Evolutionary conservation across 2,888 invertebrate genomes (phyloP), one percentile per base, ranked within the genome.

Genomic region (Melinaea marsaeus): DNA sequence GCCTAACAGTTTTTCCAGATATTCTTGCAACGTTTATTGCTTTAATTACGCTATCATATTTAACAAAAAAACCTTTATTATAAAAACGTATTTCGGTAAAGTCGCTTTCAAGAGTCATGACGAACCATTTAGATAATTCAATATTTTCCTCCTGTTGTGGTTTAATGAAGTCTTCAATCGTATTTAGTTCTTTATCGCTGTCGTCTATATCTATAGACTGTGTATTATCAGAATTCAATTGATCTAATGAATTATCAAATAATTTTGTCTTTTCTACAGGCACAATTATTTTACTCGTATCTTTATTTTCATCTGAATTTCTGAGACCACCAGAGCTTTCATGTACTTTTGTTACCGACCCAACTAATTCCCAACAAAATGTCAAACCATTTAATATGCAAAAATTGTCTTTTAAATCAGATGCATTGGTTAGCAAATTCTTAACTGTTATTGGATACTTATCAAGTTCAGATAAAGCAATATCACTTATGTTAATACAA

Each of bases 81-180:
- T 79, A 81, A 73, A 93, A 92, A 60, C 87, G 81, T 57, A 93
- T 83, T 74, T 91, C 91, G 22, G 76, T 79, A 75, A 93, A 92
- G 76, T 91, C 91, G 63, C 91, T 84, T 79, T 92, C 91, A 51
- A 93, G 69, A 55, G 81, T 90, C 80, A 93, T 86, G 65, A 92
- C 81, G 71, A 92, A 91, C 93, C 93, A 93, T 79, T 87, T 89
- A 37, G 88, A 90, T 48, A 57, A 62, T 47, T 46, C 56, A 47
- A 48, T 63, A 58, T 13, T 60, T 5, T 60, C 33, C 34, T 64
- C 57, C 45, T 34, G 55, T 46, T 32, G 51, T 51, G 61, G 42
- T 13, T 42, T 58, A 47, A 6, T 32, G 9, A 47, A 46, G 33
- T 60, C 58, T 4, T 57, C 54, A 13, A 48, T 34, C 46, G 3